Base-by-base conservation (phyloP, 2,113 vertebrate species). In the Pituophis catenifer region DNA sequence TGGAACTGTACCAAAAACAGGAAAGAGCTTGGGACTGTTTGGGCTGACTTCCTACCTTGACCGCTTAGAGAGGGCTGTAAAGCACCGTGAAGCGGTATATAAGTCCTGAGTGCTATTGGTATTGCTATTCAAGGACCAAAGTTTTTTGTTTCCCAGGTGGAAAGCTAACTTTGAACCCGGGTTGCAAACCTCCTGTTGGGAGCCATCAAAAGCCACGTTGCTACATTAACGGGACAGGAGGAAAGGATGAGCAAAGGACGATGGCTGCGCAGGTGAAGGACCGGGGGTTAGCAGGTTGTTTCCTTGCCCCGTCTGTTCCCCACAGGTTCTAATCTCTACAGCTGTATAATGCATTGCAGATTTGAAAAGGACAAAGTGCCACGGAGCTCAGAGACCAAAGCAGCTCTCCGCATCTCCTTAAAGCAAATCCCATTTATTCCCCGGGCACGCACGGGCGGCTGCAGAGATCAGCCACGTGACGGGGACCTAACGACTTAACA, bases 361-460 rank as follows among this genome's bases (percentile, higher is more conserved):
- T 33, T 75, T 8, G 65, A 75, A 75, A 75, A n/a, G 2, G 2
- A 17, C 5, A 7, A 75, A 6, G n/a, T 38, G 15, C 15, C 15
- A 7, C 2, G 15, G 70, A 33, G n/a, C n/a, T 75, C 6, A 3
- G 12, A 15, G n/a, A 19, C 54, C 3, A 70, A n/a, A 70, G 62
- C 62, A 70, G 11, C 62, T 33, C 65, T 70, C 29, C 12, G 5
- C 29, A 33, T 38, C 17, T 38, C 33, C 33, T 81, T 81, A 81
- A 38, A 81, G n/a, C 17, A 38, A 81, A 81, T 81, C 70, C n/a
- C 17, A 7, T 21, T 81, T 38, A 38, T 75, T 75, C n/a, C 70
- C 70, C 6, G 0, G 15, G 33, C 2, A n/a, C 15, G 8, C 33
- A 21, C 6, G 0, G 21, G 33, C 8, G 3, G 33, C 33, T 21